Base-by-base conservation (phyloP, 2,113 vertebrate genomes). In the Calyptomena viridis region DNA sequence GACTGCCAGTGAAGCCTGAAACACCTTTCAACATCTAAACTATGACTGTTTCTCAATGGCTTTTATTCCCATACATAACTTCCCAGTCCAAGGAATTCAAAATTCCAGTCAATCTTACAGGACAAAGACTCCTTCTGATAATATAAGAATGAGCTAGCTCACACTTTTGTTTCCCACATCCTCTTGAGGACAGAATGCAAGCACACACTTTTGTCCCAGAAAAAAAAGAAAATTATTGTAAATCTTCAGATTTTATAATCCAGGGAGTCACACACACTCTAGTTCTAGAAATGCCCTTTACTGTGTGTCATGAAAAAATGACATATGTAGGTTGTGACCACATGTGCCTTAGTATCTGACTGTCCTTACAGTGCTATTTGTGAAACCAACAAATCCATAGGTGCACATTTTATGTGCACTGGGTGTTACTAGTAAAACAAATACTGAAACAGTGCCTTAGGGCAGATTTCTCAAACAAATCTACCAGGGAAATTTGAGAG, bases 261-360 rank as follows among this genome's bases (percentile, higher is more conserved):
- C 24, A 50, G 42, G n/a, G 33, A 31, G 15, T 55, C 62, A 22
- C 19, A 55, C 28, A 18, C 4, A 1, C 25, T 89, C 25, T 59
- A 84, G 27, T 17, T 77, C n/a, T 58, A 52, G 64, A 87, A 77
- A 80, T 73, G 28, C 6, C 4, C 8, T 75, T 86, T 88, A 44
- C 35, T 14, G 5, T 1, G 2, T 1, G 1, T 72, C 16, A n/a
- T 40, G 24, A 80, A 46, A 82, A 78, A 59, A 55, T 4, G 0
- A 59, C 35, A 16, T 16, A 76, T 14, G 18, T 44, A 35, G 49
- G 13, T 53, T 68, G 7, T 56, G n/a, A 39, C 77, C 15, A 52
- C 3, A 4, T 19, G 10, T 73, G 21, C 16, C 28, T 40, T 35
- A 35, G 56, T 59, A 22, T 50, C 18, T 42, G 30, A 24, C 27